phyloP scores from a whole-genome alignment of 2,113 vertebrate species.

The Calidris pugnax region DNA sequence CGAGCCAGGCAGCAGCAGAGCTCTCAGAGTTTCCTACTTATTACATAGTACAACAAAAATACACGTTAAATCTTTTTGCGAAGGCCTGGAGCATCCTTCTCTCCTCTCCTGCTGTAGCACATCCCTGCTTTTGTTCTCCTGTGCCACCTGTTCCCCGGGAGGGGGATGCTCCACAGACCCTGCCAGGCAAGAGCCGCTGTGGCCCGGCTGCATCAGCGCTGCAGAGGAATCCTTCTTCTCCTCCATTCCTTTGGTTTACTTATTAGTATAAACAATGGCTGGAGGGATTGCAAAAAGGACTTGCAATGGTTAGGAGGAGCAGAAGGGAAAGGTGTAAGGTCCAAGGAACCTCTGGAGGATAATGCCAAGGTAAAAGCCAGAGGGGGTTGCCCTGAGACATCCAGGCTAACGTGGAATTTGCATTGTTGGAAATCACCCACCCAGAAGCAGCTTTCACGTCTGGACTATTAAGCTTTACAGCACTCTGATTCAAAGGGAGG shows the following conservation, averaged over 20 bases:
- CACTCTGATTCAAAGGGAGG: not conserved
- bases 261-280: not conserved
- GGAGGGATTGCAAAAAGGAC: not conserved
- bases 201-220: not conserved
- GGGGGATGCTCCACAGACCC: not conserved
- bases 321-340: not conserved
- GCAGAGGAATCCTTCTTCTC: not conserved
- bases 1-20: not conserved
- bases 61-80: fast-evolving
- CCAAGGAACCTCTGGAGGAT: not conserved
- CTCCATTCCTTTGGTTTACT: not conserved
- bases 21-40: not conserved
- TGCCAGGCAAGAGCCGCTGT: not conserved
- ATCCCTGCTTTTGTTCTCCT: fast-evolving
- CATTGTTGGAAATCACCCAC: not conserved
- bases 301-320: not conserved
- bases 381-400: not conserved
- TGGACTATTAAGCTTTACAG: not conserved
- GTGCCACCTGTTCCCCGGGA: fast-evolving
- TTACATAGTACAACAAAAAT: not conserved
- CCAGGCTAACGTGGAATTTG: fast-evolving
- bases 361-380: not conserved
- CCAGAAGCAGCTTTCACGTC: not conserved
- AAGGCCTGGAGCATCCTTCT: not conserved
- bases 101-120: not conserved